Evolutionary conservation across 2,113 vertebrate genomes (phyloP).

Genomic region (Coturnix japonica): DNA sequence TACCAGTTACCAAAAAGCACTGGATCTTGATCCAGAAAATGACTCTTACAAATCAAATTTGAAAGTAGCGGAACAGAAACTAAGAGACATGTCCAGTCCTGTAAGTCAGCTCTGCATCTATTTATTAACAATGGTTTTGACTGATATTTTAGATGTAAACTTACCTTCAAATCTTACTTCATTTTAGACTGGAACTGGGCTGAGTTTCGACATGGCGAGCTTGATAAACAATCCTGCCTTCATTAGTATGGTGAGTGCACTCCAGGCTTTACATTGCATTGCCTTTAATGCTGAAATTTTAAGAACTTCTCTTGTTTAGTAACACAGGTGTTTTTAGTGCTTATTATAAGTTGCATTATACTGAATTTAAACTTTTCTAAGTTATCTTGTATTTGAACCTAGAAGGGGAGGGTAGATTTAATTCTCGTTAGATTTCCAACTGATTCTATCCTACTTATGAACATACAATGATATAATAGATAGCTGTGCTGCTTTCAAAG

Average conservation of each 20-base stretch:
- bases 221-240: constrained; percentile 99
- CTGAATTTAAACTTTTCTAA: not conserved
- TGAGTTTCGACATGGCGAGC: constrained; percentile 98
- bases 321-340: not conserved
- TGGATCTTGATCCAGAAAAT: constrained; percentile 95
- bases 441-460: not conserved
- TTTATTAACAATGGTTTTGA: constrained; percentile 22
- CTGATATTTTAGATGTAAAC: constrained; percentile 9
- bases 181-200: constrained; percentile 89
- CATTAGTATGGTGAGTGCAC: constrained; percentile 94
- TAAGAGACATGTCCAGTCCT: constrained; percentile 90
- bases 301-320: not conserved
- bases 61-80: constrained; percentile 96
- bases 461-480: not conserved
- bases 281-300: not conserved
- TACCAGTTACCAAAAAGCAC: constrained; percentile 93
- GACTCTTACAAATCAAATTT: constrained; percentile 97
- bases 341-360: not conserved
- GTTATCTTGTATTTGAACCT: not conserved
- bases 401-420: not conserved
- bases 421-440: not conserved
- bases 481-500: not conserved
- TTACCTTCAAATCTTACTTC: constrained; percentile 42
- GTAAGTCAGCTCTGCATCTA: constrained; percentile 80
- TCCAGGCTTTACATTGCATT: not conserved